Evolutionary conservation across 2,113 vertebrate genomes (phyloP).

Genomic region (Coptodon rendalli): DNA sequence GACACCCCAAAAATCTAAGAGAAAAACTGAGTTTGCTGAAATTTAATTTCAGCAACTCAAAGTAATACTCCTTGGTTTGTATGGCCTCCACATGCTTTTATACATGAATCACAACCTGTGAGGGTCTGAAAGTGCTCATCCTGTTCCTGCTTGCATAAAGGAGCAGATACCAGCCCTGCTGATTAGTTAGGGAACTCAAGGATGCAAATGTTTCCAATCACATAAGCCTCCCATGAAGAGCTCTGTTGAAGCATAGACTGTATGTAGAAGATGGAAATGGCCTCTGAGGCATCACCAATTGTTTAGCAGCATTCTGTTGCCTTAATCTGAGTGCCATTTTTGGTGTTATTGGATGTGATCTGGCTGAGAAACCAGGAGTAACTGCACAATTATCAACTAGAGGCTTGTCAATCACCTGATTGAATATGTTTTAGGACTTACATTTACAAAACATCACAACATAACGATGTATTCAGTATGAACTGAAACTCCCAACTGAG

Average conservation of each 20-base stretch:
- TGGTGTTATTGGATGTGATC: not conserved
- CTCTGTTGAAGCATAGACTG: not conserved
- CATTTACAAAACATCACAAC: not conserved
- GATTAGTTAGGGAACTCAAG: not conserved
- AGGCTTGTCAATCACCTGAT: not conserved
- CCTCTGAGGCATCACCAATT: not conserved
- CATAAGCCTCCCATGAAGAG: not conserved
- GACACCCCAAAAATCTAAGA: not conserved
- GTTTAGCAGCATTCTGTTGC: not conserved
- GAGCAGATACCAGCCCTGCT: not conserved
- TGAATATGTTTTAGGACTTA: not conserved
- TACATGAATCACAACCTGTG: not conserved
- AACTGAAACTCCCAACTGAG: not conserved
- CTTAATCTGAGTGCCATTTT: too few relatives aligned
- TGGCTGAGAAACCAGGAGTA: not conserved
- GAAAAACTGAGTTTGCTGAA: not conserved
- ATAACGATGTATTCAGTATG: not conserved
- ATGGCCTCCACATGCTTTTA: not conserved
- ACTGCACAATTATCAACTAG: not conserved
- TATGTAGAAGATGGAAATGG: not conserved
- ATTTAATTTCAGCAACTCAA: not conserved
- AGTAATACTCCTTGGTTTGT: not conserved
- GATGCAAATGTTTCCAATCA: not conserved
- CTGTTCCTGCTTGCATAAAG: not conserved
- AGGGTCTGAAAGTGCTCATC: not conserved